Percentiles rank a stretch among this genome's conserved stretches.
Conservation (phyloP, 2,888 invertebrate species). For the Cryptocheilus praepositus region DNA sequence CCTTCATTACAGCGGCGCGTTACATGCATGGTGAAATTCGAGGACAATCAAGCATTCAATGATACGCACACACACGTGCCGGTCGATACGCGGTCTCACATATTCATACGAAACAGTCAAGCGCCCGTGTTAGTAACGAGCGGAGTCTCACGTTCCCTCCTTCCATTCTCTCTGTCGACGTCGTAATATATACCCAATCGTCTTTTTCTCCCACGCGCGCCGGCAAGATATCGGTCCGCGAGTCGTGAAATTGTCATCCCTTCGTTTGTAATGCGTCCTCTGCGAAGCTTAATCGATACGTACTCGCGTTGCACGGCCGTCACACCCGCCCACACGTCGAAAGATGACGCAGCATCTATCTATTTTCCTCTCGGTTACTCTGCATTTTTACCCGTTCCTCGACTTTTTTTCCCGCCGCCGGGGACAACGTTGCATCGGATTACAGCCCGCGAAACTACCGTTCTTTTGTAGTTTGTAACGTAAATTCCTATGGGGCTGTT, state of each 20-base stretch:
- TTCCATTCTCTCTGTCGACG: too few species aligned
- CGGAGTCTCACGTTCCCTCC: too few species aligned
- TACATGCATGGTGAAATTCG: slow-evolving; percentile 20
- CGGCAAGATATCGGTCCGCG: background rate
- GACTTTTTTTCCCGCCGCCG: background rate
- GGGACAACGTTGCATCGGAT: slow-evolving; percentile 4
- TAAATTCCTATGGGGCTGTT: slow-evolving; percentile 23
- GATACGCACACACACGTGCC: slow-evolving; percentile 35
- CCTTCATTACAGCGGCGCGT: slow-evolving; percentile 13
- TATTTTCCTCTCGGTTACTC: slow-evolving; percentile 6
- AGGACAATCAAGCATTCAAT: slow-evolving; percentile 31
- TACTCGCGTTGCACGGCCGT: background rate
- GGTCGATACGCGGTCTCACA: background rate
- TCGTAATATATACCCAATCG: too few species aligned
- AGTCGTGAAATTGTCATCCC: slow-evolving; percentile 2
- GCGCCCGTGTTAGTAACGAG: too few species aligned
- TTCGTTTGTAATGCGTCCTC: background rate
- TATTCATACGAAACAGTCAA: too few species aligned
- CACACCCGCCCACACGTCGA: too few species aligned
- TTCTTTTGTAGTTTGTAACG: slow-evolving; percentile 12
- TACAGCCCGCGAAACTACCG: slow-evolving; percentile 1
- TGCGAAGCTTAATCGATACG: background rate
- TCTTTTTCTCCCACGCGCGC: too few species aligned
- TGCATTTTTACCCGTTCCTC: background rate
- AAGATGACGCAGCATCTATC: background rate